A percentile compares a stretch with the other conserved stretches of the same genome.
phyloP scores from a whole-genome alignment of 1,140 invertebrate species.

The Pollicipes pollicipes region DNA sequence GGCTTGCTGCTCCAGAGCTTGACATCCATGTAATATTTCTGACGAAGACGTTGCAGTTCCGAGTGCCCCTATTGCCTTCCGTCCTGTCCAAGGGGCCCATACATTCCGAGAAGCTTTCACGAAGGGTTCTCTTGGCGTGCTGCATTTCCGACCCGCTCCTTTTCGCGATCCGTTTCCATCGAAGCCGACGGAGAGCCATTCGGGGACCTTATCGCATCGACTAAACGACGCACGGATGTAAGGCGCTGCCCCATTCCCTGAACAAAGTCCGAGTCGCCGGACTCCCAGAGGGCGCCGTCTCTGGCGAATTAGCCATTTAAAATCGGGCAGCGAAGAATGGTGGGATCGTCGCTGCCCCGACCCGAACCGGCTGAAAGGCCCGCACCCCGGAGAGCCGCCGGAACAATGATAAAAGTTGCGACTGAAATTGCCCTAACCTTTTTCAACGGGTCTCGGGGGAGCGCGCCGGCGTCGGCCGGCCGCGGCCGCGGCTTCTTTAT shows the following conservation, averaged over 20 bases:
- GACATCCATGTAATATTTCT: too few relatives aligned
- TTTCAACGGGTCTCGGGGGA: neutral
- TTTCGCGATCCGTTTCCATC: neutral
- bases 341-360: neutral
- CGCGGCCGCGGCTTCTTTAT: too few relatives aligned
- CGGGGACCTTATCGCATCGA: neutral
- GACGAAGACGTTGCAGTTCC: too few relatives aligned
- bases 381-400: neutral
- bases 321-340: neutral
- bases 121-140: neutral
- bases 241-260: too few relatives aligned
- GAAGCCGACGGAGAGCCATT: neutral
- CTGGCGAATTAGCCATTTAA: neutral
- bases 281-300: neutral
- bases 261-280: neutral
- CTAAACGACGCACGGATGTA: neutral
- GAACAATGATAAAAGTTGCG: neutral
- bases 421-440: conserved; percentile 1
- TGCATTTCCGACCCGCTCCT: neutral
- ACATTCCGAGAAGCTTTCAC: too few relatives aligned
- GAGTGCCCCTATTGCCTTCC: too few relatives aligned
- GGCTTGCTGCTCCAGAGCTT: too few relatives aligned
- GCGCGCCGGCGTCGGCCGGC: too few relatives aligned
- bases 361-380: neutral
- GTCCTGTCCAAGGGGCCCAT: too few relatives aligned